Conservation (phyloP, 2,888 invertebrate genomes). For the Hylaea fasciaria region DNA sequence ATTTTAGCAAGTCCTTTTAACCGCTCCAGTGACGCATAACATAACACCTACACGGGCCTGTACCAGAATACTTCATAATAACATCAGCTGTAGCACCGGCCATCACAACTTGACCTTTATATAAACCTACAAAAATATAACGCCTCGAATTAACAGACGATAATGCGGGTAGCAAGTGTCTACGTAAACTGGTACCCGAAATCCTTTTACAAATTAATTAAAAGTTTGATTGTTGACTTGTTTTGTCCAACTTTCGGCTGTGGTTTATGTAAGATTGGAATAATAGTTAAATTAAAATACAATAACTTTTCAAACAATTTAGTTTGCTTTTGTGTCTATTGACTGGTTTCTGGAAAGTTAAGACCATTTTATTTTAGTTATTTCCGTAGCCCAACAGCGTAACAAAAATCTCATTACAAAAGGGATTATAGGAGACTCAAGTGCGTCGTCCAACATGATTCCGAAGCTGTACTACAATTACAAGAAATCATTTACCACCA, state of each 20-base stretch:
- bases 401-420: too few species aligned
- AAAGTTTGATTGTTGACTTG: slow-evolving; percentile 31
- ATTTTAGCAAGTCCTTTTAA: too few species aligned
- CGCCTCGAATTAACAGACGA: slow-evolving; percentile 16
- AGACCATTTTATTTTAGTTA: too few species aligned
- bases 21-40: not conserved
- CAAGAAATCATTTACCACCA: too few species aligned
- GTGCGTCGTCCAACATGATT: too few species aligned
- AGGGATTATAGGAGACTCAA: too few species aligned
- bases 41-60: slow-evolving; percentile 7
- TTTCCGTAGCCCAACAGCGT: too few species aligned
- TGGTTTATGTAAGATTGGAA: slow-evolving; percentile 1
- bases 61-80: slow-evolving; percentile 22
- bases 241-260: slow-evolving; percentile 16
- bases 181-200: slow-evolving; percentile 9
- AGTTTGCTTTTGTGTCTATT: too few species aligned
- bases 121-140: slow-evolving; percentile 16
- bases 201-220: slow-evolving; percentile 36
- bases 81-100: slow-evolving; percentile 13
- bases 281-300: not conserved
- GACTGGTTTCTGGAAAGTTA: too few species aligned
- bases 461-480: too few species aligned
- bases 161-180: slow-evolving; percentile 13
- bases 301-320: not conserved
- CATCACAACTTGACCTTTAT: slow-evolving; percentile 5